Evolutionary conservation across 2,888 invertebrate genomes (phyloP), one percentile per base, ranked within the genome.

Genomic region (Mycalesis mineus): DNA sequence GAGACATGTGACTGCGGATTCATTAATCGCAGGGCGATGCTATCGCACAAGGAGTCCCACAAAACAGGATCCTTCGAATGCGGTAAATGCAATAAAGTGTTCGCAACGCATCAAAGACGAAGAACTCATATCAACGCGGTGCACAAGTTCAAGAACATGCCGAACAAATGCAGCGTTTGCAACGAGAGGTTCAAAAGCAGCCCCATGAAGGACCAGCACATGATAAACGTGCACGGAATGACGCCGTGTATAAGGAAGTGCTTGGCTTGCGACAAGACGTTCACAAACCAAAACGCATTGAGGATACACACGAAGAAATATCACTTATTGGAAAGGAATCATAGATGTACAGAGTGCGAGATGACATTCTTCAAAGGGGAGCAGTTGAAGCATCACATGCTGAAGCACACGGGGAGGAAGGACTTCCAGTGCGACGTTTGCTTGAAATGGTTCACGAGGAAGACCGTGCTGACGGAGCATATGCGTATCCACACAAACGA

Each of bases 401-500:
- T 73, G 0, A 69, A 67, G 15, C 75, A 77, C 41, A 68, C 71
- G 0, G 70, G 71, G 0, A 33, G 57, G 40, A 60, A 55, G 17
- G 54, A 55, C 2, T 71, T 69, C 28, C 62, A 71, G 17, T 77
- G 76, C 52, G 70, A 71, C 1, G 65, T 69, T 4, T 75, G 74
- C 39, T 58, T 62, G 2, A 70, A 71, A 57, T 55, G 68, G 14
- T 73, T 68, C 45, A 61, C 63, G 2, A 63, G 68, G 13, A 66
- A 69, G 41, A 67, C 63, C 28, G 67, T 65, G 8, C 59, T 65
- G 58, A 66, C 59, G 14, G 63, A 62, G 3, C 85, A 85, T 63
- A 80, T 84, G 81, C 50, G 84, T 14, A 85, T 84, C 47, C 85
- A 85, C 53, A 78, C 77, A 4, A 79, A 82, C 8, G 83, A 83